Evolutionary conservation across 2,888 invertebrate genomes (phyloP), one percentile per base, ranked within the genome.

Genomic region (Dioctria rufipes): DNA sequence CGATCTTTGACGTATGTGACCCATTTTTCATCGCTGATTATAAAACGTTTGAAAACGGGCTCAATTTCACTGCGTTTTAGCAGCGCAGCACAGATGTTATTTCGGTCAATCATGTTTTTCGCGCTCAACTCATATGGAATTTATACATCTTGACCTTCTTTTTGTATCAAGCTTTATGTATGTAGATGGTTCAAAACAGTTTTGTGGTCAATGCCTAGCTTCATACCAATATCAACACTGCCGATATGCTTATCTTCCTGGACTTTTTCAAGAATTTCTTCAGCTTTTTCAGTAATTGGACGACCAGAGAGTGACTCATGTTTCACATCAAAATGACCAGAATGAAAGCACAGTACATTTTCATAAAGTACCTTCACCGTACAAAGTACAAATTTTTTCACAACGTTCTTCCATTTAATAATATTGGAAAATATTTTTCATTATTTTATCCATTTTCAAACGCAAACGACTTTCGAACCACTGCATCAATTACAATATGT

Each of bases 11-110:
- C 80, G 65, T 25, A 25, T 0, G 60, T 77, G 54, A 83, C 79
- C 82, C 83, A 84, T 69, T 84, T 83, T 83, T 84, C 84, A 80
- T 84, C 83, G 40, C 81, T 81, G 5, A 82, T 84, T 5, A 84
- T 65, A 66, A 84, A 67, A 49, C 77, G 79, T 51, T 85, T 83
- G 66, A 83, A 58, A 84, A 84, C 84, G 83, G 82, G 46, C 46
- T 46, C 1, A 8, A 46, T 80, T 0, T 84, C 58, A n/a, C 83
- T 80, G 3, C 82, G 81, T 77, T 84, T 84, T 42, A 80, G 71
- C 65, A 83, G 65, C 3, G 81, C 80, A 79, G 83, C 83, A 77
- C 83, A 83, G 73, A 80, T 75, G 75, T 3, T 13, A 75, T 67
- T 75, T 60, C 67, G 54, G 46, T 73, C 79, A n/a, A 77, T 51